Evolutionary conservation across 2,888 invertebrate genomes (phyloP).

Genomic region (Drosophila pseudotalamancana): DNA sequence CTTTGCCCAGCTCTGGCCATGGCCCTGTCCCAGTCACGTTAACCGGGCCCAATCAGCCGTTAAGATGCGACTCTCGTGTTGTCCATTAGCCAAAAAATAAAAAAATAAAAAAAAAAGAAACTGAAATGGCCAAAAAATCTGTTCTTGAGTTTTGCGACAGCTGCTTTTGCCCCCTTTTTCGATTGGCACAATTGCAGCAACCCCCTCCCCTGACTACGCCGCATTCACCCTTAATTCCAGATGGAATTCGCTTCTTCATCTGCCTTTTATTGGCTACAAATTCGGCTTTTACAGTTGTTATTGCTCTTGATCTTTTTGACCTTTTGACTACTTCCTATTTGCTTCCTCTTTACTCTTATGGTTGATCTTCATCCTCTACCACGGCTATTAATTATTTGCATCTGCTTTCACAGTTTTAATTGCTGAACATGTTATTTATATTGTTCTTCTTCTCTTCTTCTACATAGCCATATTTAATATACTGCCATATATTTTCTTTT

Average conservation of each 20-base stretch:
- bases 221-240: not conserved
- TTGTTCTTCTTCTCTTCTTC: no score
- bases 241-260: not conserved
- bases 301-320: no score
- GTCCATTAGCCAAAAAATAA: slow-evolving; percentile 55
- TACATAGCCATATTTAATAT: no score
- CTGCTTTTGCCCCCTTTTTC: slow-evolving; percentile 13
- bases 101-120: not conserved
- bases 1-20: not conserved
- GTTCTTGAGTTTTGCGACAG: slow-evolving; percentile 39
- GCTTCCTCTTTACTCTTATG: no score
- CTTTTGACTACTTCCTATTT: no score
- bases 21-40: slow-evolving; percentile 40
- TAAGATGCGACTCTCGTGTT: slow-evolving; percentile 66
- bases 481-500: no score
- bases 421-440: no score
- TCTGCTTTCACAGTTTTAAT: no score
- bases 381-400: no score
- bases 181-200: not conserved
- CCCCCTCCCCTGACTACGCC: not conserved
- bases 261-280: not conserved
- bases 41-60: slow-evolving; percentile 64
- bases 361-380: no score
- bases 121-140: slow-evolving; percentile 25
- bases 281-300: no score